Percentiles rank a stretch among this genome's conserved stretches.
These are phyloP conservation scores for Hypanus sabinus DNA, from an alignment of 2,113 vertebrate species.

Conservation along the genomic window DNA sequence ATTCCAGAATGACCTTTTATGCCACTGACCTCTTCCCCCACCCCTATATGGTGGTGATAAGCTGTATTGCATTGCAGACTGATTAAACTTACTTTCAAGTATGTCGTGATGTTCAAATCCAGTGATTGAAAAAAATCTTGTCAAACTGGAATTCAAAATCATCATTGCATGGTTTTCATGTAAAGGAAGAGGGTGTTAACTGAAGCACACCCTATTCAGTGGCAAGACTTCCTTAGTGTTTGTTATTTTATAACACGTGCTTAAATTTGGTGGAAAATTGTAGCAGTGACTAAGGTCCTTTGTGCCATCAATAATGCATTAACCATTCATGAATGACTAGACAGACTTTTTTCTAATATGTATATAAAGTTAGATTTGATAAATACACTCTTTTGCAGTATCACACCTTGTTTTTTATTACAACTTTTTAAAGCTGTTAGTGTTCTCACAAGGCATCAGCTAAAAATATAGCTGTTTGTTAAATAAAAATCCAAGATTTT, in stretches of 20 bases:
- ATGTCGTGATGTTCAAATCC: background rate
- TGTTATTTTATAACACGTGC: background rate
- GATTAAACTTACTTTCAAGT: background rate
- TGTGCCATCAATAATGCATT: background rate
- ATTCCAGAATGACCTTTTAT: background rate
- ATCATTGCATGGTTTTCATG: background rate
- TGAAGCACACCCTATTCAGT: background rate
- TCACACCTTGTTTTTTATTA: no score
- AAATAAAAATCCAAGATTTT: no score
- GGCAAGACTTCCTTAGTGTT: background rate
- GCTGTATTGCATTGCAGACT: background rate
- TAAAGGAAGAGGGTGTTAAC: background rate
- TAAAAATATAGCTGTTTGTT: no score
- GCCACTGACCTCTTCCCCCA: background rate
- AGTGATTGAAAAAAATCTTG: background rate
- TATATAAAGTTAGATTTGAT: no score
- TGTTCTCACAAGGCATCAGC: no score
- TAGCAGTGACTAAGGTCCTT: background rate
- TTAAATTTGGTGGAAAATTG: background rate
- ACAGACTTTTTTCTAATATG: background rate
- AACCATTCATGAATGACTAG: background rate
- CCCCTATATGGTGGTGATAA: background rate
- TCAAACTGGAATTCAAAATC: slow-evolving; percentile 16
- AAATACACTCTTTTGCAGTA: no score
- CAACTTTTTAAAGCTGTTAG: no score